Evolutionary conservation across 1,140 invertebrate species (phyloP).

Genomic region (Heliothis subflexa): DNA sequence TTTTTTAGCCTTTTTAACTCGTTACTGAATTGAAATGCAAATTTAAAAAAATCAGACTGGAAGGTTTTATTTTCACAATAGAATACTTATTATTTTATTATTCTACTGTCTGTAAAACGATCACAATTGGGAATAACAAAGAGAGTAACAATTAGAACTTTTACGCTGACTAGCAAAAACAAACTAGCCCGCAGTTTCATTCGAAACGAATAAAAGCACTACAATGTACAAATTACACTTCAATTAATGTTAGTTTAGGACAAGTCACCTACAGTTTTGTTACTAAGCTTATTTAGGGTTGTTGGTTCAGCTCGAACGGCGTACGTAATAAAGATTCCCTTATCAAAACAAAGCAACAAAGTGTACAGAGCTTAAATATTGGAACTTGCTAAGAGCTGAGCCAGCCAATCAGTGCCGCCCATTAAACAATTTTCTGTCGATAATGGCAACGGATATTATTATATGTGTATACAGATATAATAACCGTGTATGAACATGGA

Average conservation of each 20-base stretch:
- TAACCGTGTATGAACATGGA: slow-evolving; percentile 1
- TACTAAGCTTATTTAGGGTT: slow-evolving; percentile 31
- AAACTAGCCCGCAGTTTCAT: not conserved
- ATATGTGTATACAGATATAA: slow-evolving; percentile 14
- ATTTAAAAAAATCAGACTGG: slow-evolving; percentile 17
- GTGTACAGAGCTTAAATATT: slow-evolving; percentile 23
- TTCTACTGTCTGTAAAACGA: slow-evolving; percentile 6
- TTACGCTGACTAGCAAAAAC: slow-evolving; percentile 1
- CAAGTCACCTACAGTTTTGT: slow-evolving; percentile 14
- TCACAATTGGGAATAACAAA: slow-evolving; percentile 17
- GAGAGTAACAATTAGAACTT: slow-evolving; percentile 15
- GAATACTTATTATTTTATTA: too few species aligned
- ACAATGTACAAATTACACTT: slow-evolving; percentile 6
- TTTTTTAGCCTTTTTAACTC: not conserved
- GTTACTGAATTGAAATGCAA: slow-evolving; percentile 1
- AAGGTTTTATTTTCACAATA: slow-evolving; percentile 3
- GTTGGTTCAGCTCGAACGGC: not conserved
- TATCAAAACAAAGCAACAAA: slow-evolving; percentile 23
- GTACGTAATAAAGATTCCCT: slow-evolving; percentile 23
- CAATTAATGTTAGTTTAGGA: slow-evolving; percentile 38
- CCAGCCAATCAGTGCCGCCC: slow-evolving; percentile 19
- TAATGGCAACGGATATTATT: slow-evolving; percentile 10
- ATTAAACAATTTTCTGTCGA: slow-evolving; percentile 31
- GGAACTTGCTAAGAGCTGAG: slow-evolving; percentile 25
- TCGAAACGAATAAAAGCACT: not conserved